phyloP scores from a whole-genome alignment of 1,140 invertebrate species.

The Achroia grisella region DNA sequence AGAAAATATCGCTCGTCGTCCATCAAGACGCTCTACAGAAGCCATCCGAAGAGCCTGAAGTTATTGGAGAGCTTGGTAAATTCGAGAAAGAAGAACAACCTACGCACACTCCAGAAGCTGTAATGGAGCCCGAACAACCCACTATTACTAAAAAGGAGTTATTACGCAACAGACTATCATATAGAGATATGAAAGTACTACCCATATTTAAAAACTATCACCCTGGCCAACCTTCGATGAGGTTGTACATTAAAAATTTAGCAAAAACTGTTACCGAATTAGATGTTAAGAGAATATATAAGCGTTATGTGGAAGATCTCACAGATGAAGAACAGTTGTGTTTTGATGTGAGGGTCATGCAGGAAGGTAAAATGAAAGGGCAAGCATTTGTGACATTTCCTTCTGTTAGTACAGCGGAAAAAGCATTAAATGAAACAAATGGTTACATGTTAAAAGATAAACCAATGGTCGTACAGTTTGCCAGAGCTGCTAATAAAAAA shows the following conservation, averaged over 20 bases:
- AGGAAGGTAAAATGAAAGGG: slow-evolving; percentile 96
- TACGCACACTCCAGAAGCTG: slow-evolving; percentile 22
- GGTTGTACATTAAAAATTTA: slow-evolving; percentile 95
- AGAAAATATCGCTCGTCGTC: slow-evolving; percentile 80
- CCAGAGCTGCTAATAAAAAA: slow-evolving; percentile 76
- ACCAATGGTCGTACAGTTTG: slow-evolving; percentile 93
- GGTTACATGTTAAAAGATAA: slow-evolving; percentile 91
- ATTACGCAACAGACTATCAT: slow-evolving; percentile 79
- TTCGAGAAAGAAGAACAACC: slow-evolving; percentile 48
- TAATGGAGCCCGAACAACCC: slow-evolving; percentile 48
- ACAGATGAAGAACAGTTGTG: slow-evolving; percentile 69
- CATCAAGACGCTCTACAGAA: slow-evolving; percentile 54
- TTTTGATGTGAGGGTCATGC: slow-evolving; percentile 93
- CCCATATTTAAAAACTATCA: slow-evolving; percentile 93
- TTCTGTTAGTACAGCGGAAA: slow-evolving; percentile 79
- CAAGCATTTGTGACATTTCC: slow-evolving; percentile 93
- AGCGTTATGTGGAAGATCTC: slow-evolving; percentile 75
- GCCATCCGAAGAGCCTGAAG: slow-evolving; percentile 37
- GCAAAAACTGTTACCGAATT: slow-evolving; percentile 83
- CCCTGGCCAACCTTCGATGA: slow-evolving; percentile 84
- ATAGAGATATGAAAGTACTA: slow-evolving; percentile 83
- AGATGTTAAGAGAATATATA: slow-evolving; percentile 88
- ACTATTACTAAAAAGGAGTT: slow-evolving; percentile 81
- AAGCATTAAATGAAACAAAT: slow-evolving; percentile 90
- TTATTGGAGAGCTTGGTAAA: slow-evolving; percentile 54